These are phyloP conservation scores for Choloepus hoffmanni DNA, from an alignment of 2,113 vertebrate species.

Conservation along the genomic window DNA sequence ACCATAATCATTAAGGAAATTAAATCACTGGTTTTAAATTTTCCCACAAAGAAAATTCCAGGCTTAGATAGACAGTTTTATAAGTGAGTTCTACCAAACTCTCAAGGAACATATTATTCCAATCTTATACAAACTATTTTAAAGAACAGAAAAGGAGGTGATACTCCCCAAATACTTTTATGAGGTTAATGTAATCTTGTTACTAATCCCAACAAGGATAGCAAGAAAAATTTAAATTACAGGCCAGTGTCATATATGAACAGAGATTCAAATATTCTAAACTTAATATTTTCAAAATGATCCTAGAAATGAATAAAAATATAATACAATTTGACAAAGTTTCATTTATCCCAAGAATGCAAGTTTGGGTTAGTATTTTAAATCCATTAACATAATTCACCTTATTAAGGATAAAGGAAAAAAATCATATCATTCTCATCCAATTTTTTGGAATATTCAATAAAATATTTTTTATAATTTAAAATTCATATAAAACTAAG, in stretches of 20 bases:
- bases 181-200: not conserved
- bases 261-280: not conserved
- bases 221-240: conserved; percentile 49
- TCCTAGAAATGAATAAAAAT: not conserved
- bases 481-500: conserved; percentile 24
- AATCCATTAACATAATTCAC: not conserved
- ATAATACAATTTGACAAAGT: not conserved
- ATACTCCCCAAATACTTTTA: not conserved
- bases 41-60: conserved; percentile 42
- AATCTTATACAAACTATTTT: not conserved
- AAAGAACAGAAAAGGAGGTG: not conserved
- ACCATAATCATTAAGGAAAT: not conserved
- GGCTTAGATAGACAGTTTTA: not conserved
- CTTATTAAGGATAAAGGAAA: not conserved
- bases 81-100: conserved; percentile 27
- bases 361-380: not conserved
- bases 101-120: conserved; percentile 16
- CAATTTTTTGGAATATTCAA: not conserved
- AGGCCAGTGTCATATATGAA: not conserved
- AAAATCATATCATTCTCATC: not conserved
- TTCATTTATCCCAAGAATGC: not conserved
- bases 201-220: not conserved
- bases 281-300: not conserved
- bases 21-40: conserved; percentile 31
- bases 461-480: not conserved